These are phyloP conservation scores for Nomada goodeniana DNA, from an alignment of 2,888 invertebrate genomes.

Conservation along the genomic window DNA sequence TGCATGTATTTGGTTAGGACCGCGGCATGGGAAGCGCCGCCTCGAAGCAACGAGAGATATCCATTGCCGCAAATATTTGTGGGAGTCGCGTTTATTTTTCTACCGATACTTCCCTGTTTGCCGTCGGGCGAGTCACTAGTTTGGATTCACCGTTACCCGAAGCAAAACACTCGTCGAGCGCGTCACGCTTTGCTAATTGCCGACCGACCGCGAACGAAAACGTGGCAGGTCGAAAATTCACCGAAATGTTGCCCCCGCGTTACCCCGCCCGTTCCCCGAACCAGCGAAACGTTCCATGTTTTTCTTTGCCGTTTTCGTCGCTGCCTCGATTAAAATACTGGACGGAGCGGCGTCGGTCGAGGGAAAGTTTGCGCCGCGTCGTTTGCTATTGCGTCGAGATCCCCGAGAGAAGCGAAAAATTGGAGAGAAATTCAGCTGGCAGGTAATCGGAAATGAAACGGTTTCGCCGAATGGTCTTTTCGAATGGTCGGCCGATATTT, in stretches of 20 bases:
- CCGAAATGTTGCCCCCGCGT: not conserved
- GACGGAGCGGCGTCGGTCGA: not conserved
- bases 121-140: slow-evolving; percentile 31
- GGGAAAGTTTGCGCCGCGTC: too few relatives aligned
- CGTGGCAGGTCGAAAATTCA: not conserved
- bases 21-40: not conserved
- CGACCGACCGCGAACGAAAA: slow-evolving; percentile 6
- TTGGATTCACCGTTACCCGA: slow-evolving; percentile 58
- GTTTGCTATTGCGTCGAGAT: too few relatives aligned
- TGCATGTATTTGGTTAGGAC: slow-evolving; percentile 42
- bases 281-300: not conserved
- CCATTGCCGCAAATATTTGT: slow-evolving; percentile 52
- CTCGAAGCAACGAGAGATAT: slow-evolving; percentile 7
- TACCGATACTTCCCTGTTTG: slow-evolving; percentile 50
- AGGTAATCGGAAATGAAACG: too few relatives aligned
- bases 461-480: too few relatives aligned
- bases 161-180: slow-evolving; percentile 44
- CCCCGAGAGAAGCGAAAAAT: too few relatives aligned
- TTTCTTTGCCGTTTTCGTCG: not conserved
- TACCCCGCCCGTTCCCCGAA: too few relatives aligned
- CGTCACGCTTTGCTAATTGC: slow-evolving; percentile 62
- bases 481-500: slow-evolving; percentile 11
- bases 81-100: slow-evolving; percentile 43
- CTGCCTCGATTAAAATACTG: not conserved
- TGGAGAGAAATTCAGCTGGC: too few relatives aligned